Evolutionary conservation across 1,140 invertebrate species (phyloP).

Genomic region (Neocloeon triangulifer): DNA sequence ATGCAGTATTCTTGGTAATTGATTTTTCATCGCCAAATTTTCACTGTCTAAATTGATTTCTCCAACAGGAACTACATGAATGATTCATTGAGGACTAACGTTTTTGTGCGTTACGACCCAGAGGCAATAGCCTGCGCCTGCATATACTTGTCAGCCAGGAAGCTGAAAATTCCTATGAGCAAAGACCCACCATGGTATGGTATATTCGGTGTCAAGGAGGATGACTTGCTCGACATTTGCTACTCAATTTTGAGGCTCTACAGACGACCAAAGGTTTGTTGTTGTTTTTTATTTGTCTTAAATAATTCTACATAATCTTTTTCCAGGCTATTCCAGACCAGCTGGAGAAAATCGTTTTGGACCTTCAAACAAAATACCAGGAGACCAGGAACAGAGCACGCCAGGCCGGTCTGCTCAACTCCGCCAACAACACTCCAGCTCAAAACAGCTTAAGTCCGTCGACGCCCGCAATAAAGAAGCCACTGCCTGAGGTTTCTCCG

Average conservation of each 20-base stretch:
- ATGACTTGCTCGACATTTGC: slow-evolving; percentile 66
- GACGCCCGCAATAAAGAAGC: too few species aligned
- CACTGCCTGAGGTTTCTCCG: too few species aligned
- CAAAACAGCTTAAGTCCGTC: too few species aligned
- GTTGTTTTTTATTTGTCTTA: too few species aligned
- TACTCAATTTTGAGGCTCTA: slow-evolving; percentile 67
- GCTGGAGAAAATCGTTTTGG: too few species aligned
- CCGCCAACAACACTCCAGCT: too few species aligned
- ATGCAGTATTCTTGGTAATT: slow-evolving; percentile 83
- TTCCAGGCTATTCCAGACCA: too few species aligned
- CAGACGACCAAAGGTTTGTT: slow-evolving; percentile 43
- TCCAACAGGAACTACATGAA: slow-evolving; percentile 89
- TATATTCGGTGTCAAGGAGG: slow-evolving; percentile 63
- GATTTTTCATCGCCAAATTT: not conserved
- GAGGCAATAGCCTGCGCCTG: slow-evolving; percentile 98
- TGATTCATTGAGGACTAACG: slow-evolving; percentile 88
- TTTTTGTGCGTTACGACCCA: slow-evolving; percentile 86
- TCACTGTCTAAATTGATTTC: too few species aligned
- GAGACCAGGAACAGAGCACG: too few species aligned
- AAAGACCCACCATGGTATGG: slow-evolving; percentile 73
- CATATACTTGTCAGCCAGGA: slow-evolving; percentile 81
- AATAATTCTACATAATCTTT: too few species aligned
- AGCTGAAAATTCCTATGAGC: slow-evolving; percentile 65
- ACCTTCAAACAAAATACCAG: too few species aligned
- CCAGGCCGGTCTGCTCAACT: too few species aligned